phyloP scores from a whole-genome alignment of 1,140 invertebrate species.

The Bicyclus anynana region DNA sequence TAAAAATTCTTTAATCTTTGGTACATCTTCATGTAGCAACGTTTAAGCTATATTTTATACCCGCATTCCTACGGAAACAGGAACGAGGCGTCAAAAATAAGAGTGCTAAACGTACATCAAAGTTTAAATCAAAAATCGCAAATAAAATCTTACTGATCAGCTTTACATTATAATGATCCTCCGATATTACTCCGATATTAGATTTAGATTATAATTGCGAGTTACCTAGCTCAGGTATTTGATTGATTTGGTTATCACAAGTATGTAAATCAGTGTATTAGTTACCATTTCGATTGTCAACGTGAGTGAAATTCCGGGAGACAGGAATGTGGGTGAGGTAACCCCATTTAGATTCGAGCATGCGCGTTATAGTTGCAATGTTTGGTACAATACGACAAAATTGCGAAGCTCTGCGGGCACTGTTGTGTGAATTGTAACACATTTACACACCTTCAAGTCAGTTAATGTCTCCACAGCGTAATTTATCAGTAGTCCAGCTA shows the following conservation, averaged over 20 bases:
- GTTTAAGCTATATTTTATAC: no score
- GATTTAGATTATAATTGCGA: no score
- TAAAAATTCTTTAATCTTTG: no score
- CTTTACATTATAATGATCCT: no score
- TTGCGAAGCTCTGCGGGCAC: slow-evolving; percentile 26
- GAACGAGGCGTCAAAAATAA: no score
- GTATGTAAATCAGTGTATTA: slow-evolving; percentile 13
- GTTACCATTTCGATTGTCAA: slow-evolving; percentile 23
- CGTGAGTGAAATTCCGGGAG: slow-evolving; percentile 68
- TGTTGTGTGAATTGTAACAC: not conserved
- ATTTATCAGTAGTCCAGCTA: not conserved
- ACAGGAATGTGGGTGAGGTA: slow-evolving; percentile 68
- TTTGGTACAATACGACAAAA: slow-evolving; percentile 49
- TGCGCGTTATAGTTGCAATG: slow-evolving; percentile 59
- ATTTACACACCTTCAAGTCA: slow-evolving; percentile 1
- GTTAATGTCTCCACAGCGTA: not conserved
- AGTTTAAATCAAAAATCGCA: no score
- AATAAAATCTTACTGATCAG: no score
- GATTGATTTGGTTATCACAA: slow-evolving; percentile 10
- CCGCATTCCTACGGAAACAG: no score
- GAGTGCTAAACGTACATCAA: no score
- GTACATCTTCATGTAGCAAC: no score
- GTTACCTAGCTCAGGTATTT: not conserved
- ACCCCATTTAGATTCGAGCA: slow-evolving; percentile 62
- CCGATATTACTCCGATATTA: no score